Evolutionary conservation across 2,113 vertebrate species (phyloP).

Genomic region (Garra rufa): DNA sequence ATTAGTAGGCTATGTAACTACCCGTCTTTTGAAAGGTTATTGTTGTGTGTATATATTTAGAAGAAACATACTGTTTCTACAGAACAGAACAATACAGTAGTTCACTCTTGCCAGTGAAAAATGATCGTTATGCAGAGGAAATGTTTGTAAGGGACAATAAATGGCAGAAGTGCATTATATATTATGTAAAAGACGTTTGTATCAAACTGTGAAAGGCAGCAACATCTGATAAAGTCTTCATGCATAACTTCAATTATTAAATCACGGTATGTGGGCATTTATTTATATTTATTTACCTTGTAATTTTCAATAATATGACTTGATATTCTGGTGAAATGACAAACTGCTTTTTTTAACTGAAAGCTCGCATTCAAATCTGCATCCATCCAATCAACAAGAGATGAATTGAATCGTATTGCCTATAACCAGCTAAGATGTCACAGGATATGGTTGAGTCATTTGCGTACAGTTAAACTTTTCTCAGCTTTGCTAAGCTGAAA

Average conservation of each 20-base stretch:
- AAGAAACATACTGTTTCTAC: no score
- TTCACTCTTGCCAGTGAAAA: background rate
- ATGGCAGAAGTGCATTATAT: background rate
- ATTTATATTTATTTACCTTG: background rate
- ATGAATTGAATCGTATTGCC: background rate
- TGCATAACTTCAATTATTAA: background rate
- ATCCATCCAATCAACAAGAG: no score
- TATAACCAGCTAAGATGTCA: background rate
- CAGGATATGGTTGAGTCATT: background rate
- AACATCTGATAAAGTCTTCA: background rate
- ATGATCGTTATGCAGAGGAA: background rate
- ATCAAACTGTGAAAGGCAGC: background rate
- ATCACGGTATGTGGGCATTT: background rate
- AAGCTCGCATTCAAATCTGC: background rate
- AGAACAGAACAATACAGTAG: no score
- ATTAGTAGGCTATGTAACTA: background rate
- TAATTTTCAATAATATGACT: background rate
- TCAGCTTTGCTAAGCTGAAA: background rate
- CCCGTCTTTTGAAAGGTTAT: background rate
- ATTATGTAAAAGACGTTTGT: background rate
- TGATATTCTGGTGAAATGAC: background rate
- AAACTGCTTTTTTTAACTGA: background rate
- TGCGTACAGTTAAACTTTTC: background rate
- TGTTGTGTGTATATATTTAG: background rate
- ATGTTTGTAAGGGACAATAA: background rate